Conservation (phyloP, 30 jellyfish, hydroid and myxozoan species). For the Clytia hemisphaerica region DNA sequence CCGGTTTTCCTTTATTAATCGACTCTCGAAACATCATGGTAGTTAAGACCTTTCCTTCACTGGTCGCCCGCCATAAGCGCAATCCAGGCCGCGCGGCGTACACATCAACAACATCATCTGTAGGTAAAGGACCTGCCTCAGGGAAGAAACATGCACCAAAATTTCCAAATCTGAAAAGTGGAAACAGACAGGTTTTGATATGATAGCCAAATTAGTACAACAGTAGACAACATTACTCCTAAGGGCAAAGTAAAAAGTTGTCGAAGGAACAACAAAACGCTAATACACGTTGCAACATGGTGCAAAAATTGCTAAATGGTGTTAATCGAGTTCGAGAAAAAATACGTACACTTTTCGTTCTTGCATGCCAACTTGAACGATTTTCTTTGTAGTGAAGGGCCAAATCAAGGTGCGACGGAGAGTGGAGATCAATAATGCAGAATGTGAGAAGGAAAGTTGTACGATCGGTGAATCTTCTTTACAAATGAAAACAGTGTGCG, state of each 20-base stretch:
- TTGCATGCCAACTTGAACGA: conserved; percentile 98
- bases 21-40: conserved; percentile 95
- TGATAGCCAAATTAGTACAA: background rate
- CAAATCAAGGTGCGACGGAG: conserved; percentile 68
- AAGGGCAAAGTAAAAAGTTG: background rate
- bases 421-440: conserved; percentile 82
- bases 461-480: conserved; percentile 88
- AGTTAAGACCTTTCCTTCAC: conserved; percentile 82
- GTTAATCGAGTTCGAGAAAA: background rate
- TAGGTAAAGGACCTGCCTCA: conserved; percentile 22
- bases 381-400: conserved; percentile 92
- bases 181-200: background rate
- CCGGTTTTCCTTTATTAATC: conserved; percentile 81
- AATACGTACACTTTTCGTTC: conserved; percentile 81
- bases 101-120: conserved; percentile 35
- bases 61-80: conserved; percentile 91
- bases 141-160: conserved; percentile 98
- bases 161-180: conserved; percentile 71
- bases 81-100: conserved; percentile 98
- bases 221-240: background rate
- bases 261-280: background rate
- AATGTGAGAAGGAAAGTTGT: conserved; percentile 76
- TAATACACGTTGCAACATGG: background rate
- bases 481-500: conserved; percentile 95
- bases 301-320: background rate